phyloP scores from a whole-genome alignment of 23 tunicate species.

The Diplosoma virens region DNA sequence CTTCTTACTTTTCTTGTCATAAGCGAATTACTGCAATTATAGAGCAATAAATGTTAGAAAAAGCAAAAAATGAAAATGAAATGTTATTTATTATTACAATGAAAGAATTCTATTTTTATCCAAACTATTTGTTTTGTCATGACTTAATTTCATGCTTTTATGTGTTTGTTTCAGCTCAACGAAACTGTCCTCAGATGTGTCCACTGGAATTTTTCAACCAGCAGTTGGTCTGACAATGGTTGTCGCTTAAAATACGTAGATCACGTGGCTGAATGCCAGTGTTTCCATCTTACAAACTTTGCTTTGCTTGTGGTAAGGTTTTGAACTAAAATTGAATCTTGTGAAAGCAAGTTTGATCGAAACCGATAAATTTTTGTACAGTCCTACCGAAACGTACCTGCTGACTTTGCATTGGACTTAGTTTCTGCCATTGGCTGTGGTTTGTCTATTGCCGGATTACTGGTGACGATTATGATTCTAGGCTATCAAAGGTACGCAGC shows the following conservation, averaged over 20 bases:
- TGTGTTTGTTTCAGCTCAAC: background rate
- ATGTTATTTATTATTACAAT: no score
- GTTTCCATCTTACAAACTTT: conserved; percentile 21
- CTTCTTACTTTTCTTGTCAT: no score
- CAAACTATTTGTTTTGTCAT: no score
- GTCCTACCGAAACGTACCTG: background rate
- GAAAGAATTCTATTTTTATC: no score
- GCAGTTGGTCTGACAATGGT: background rate
- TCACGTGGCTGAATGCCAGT: background rate
- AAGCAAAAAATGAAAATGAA: no score
- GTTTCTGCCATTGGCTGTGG: conserved; percentile 6
- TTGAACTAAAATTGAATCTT: no score
- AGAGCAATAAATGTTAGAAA: no score
- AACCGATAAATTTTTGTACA: background rate
- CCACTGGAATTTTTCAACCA: background rate
- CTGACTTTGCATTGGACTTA: conserved; percentile 3
- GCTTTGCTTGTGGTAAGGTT: conserved; percentile 17
- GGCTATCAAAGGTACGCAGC: conserved; percentile 1
- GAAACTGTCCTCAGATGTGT: conserved; percentile 10
- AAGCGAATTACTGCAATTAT: no score
- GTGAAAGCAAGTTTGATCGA: background rate
- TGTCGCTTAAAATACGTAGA: background rate
- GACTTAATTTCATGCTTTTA: no score
- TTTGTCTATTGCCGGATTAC: background rate
- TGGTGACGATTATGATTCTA: background rate